Evolutionary conservation across 2,797 vertebrate genomes (phyloP).

Genomic region (Hydrocynus forskahlii): DNA sequence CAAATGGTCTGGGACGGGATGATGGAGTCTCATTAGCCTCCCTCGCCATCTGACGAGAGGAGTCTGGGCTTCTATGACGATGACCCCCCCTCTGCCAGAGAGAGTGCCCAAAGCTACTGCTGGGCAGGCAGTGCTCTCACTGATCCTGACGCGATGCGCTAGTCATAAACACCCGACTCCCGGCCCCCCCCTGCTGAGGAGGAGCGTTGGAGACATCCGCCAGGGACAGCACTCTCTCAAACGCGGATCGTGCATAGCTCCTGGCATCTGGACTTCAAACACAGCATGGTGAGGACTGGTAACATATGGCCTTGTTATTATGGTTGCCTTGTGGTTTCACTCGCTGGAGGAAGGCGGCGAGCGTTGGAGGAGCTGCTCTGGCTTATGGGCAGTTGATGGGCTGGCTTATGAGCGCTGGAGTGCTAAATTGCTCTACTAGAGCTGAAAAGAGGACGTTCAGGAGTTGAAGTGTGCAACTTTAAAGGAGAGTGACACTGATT

Average conservation of each 20-base stretch:
- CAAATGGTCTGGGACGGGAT: slow-evolving; percentile 60
- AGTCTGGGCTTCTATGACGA: slow-evolving; percentile 39
- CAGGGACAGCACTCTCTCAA: slow-evolving; percentile 55
- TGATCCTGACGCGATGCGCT: slow-evolving; percentile 16
- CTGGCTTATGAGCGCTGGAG: not conserved
- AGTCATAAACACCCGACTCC: slow-evolving; percentile 17
- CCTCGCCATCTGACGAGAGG: slow-evolving; percentile 55
- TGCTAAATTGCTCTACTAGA: not conserved
- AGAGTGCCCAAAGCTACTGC: slow-evolving; percentile 40
- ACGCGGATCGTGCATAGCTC: slow-evolving; percentile 66
- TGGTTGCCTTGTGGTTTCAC: slow-evolving; percentile 40
- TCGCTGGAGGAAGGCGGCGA: slow-evolving; percentile 7
- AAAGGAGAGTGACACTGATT: not conserved
- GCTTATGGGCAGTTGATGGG: slow-evolving; percentile 16
- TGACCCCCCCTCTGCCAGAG: slow-evolving; percentile 30
- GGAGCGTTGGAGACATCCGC: slow-evolving; percentile 25
- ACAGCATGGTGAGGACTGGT: slow-evolving; percentile 59
- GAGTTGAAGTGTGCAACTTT: not conserved
- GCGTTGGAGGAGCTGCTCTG: slow-evolving; percentile 34
- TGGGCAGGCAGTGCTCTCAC: slow-evolving; percentile 25
- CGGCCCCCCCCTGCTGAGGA: slow-evolving; percentile 8
- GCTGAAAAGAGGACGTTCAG: not conserved
- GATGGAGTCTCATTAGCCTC: slow-evolving; percentile 66
- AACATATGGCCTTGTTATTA: slow-evolving; percentile 68
- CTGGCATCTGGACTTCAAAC: slow-evolving; percentile 73